phyloP scores from a whole-genome alignment of 92 coral and sea anemone genomes.

The Virgularia gustaviana region DNA sequence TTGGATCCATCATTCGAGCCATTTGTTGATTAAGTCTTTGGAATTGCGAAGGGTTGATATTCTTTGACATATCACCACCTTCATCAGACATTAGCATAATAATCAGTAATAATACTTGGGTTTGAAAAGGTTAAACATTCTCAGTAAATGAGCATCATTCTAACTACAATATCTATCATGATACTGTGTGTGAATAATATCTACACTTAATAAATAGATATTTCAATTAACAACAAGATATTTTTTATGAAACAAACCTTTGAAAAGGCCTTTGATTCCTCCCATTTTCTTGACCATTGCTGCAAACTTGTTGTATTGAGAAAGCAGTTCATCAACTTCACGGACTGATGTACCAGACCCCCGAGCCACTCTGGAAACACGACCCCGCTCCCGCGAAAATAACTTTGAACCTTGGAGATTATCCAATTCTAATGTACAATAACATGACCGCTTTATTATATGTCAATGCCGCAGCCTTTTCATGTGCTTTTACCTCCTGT shows the following conservation, averaged over 20 bases:
- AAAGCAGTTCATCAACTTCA: slow-evolving; percentile 87
- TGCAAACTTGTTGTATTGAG: slow-evolving; percentile 96
- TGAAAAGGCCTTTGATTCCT: slow-evolving; percentile 95
- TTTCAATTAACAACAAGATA: neutral
- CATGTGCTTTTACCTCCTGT: neutral
- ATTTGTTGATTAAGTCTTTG: slow-evolving; percentile 98
- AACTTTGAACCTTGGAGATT: slow-evolving; percentile 96
- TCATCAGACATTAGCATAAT: neutral
- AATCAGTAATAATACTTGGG: neutral
- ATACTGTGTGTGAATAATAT: neutral
- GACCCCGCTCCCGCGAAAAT: slow-evolving; percentile 94
- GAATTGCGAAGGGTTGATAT: slow-evolving; percentile 95
- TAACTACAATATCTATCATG: neutral
- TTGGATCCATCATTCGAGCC: slow-evolving; percentile 99
- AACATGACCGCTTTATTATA: neutral
- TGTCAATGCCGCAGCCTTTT: neutral
- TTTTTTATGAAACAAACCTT: slow-evolving; percentile 66
- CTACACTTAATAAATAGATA: neutral
- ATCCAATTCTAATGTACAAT: slow-evolving; percentile 64
- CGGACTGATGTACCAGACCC: slow-evolving; percentile 95
- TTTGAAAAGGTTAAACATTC: neutral
- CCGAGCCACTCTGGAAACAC: slow-evolving; percentile 92
- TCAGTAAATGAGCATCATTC: neutral
- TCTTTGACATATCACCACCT: slow-evolving; percentile 99
- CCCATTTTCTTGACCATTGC: slow-evolving; percentile 99